These are phyloP conservation scores for Pararge aegeria DNA, from an alignment of 1,140 invertebrate genomes.

Conservation along the genomic window DNA sequence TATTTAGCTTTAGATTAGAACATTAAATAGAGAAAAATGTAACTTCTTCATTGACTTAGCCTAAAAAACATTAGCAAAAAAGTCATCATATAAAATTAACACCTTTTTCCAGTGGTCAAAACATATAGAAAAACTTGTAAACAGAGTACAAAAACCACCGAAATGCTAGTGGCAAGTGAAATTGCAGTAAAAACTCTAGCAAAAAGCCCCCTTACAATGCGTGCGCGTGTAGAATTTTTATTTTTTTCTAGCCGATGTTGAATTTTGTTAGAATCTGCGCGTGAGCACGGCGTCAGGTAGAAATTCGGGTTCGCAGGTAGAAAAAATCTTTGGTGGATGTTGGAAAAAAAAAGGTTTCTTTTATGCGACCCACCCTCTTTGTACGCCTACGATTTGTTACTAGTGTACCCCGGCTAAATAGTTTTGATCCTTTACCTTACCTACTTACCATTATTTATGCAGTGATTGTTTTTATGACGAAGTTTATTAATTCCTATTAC, in stretches of 20 bases:
- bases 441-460: too few species aligned
- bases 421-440: constrained; percentile 48
- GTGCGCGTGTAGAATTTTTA: constrained; percentile 44
- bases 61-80: too few species aligned
- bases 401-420: constrained; percentile 20
- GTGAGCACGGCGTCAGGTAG: constrained; percentile 52
- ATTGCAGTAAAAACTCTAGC: constrained; percentile 58
- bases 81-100: constrained; percentile 3
- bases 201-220: constrained; percentile 52
- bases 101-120: constrained; percentile 14
- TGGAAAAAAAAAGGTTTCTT: constrained; percentile 62
- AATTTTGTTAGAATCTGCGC: constrained; percentile 64
- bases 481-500: too few species aligned
- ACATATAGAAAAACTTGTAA: constrained; percentile 38
- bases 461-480: background rate
- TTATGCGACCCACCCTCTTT: constrained; percentile 67
- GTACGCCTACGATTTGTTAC: constrained; percentile 60
- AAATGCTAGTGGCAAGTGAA: constrained; percentile 55
- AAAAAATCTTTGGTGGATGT: constrained; percentile 61
- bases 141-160: constrained; percentile 43
- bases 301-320: constrained; percentile 66
- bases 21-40: too few species aligned
- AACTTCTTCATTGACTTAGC: too few species aligned
- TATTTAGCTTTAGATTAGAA: too few species aligned
- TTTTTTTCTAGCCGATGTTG: constrained; percentile 17